phyloP scores from a whole-genome alignment of 1,140 invertebrate species.

The Drosophila hydei region DNA sequence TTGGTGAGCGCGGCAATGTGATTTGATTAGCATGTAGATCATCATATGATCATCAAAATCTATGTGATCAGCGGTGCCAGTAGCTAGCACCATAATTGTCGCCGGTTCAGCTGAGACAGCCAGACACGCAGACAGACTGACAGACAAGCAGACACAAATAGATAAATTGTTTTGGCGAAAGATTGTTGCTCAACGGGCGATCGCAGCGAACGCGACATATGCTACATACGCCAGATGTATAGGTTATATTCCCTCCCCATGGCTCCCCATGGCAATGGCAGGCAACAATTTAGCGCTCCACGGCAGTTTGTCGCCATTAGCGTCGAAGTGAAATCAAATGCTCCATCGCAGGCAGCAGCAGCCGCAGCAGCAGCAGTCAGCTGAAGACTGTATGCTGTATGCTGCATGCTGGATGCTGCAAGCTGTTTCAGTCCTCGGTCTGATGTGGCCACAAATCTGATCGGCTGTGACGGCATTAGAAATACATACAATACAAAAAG shows the following conservation, averaged over 20 bases:
- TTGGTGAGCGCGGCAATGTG: slow-evolving; percentile 64
- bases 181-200: slow-evolving; percentile 36
- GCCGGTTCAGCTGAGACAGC: neutral
- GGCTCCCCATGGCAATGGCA: slow-evolving; percentile 10
- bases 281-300: slow-evolving; percentile 76
- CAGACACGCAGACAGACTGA: slow-evolving; percentile 30
- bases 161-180: slow-evolving; percentile 68
- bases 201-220: slow-evolving; percentile 35
- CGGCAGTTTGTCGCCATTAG: slow-evolving; percentile 83
- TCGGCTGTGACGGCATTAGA: slow-evolving; percentile 77
- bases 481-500: slow-evolving; percentile 65
- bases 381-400: neutral
- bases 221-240: slow-evolving; percentile 12
- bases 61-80: slow-evolving; percentile 24
- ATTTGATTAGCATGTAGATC: slow-evolving; percentile 80
- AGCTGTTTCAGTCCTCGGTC: slow-evolving; percentile 18
- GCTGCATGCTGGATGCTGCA: slow-evolving; percentile 16
- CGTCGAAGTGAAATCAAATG: slow-evolving; percentile 78
- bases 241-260: slow-evolving; percentile 13
- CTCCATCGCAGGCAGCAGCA: slow-evolving; percentile 43
- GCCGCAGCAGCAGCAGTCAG: neutral
- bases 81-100: slow-evolving; percentile 5
- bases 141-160: slow-evolving; percentile 50
- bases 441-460: slow-evolving; percentile 59
- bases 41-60: slow-evolving; percentile 45